phyloP scores from a whole-genome alignment of 2,113 vertebrate species.

The Cinclus mexicanus region DNA sequence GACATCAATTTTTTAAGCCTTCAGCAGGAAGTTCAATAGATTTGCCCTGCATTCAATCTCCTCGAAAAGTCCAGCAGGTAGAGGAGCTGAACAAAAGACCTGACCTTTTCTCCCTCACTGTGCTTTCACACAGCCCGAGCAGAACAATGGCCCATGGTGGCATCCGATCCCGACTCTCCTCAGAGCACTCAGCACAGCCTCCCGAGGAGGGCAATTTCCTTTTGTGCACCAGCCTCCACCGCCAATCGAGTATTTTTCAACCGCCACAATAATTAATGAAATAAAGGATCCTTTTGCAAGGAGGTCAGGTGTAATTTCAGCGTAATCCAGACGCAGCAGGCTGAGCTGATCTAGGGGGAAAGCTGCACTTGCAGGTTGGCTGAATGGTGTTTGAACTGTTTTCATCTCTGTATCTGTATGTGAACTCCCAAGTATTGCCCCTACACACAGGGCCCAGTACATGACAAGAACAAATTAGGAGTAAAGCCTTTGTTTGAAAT shows the following conservation, averaged over 20 bases:
- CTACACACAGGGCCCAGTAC: not conserved
- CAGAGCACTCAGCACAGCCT: not conserved
- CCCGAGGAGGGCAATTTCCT: not conserved
- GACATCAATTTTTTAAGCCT: conserved; percentile 61
- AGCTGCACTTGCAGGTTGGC: not conserved
- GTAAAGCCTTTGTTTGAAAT: not conserved
- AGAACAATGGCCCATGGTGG: not conserved
- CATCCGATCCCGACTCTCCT: not conserved
- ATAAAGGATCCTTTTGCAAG: conserved; percentile 45
- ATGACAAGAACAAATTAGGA: not conserved
- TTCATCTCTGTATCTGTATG: not conserved
- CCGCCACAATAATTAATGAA: conserved; percentile 27
- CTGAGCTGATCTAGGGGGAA: not conserved
- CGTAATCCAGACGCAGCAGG: not conserved
- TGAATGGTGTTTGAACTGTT: not conserved
- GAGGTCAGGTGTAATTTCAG: conserved; percentile 49
- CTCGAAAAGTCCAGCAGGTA: not conserved
- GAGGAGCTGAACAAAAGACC: conserved; percentile 23
- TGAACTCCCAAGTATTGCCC: not conserved
- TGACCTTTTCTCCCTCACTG: conserved; percentile 1
- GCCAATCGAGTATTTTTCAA: not conserved
- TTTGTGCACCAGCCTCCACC: not conserved
- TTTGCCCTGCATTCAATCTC: conserved; percentile 34
- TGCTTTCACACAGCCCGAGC: not conserved
- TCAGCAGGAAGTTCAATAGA: conserved; percentile 33